Conservation (phyloP, 2,113 vertebrate species). For the Acrocephalus arundinaceus region DNA sequence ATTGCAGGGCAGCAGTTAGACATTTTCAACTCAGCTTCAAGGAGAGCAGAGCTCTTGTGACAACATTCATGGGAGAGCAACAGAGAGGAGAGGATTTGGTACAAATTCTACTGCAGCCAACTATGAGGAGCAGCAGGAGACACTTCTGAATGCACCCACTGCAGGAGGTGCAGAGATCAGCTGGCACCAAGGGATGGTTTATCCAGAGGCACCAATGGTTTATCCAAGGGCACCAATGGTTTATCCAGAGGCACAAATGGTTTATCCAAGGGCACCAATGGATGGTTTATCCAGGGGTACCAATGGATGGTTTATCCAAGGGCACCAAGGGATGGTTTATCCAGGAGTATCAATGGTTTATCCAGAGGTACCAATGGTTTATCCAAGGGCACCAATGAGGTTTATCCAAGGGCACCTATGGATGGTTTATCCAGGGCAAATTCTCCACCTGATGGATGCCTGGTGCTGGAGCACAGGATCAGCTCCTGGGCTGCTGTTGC, state of each 20-base stretch:
- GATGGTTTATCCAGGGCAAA: not conserved
- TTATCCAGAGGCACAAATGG: not conserved
- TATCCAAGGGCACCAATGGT: not conserved
- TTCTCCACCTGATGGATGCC: not conserved
- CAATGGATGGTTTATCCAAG: not conserved
- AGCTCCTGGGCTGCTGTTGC: not conserved
- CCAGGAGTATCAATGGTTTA: not conserved
- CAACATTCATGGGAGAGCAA: not conserved
- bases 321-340: not conserved
- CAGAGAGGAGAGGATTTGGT: not conserved
- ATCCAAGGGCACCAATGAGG: not conserved
- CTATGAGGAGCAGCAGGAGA: not conserved
- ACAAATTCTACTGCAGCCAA: fast-evolving
- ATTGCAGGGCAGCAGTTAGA: not conserved
- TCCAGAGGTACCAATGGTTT: not conserved
- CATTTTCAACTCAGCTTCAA: not conserved
- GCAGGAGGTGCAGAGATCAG: not conserved
- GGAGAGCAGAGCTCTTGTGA: not conserved
- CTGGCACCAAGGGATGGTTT: not conserved
- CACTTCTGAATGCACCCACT: fast-evolving
- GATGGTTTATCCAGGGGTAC: not conserved
- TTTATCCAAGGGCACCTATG: not conserved
- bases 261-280: not conserved
- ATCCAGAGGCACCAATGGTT: not conserved
- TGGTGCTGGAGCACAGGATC: not conserved